phyloP scores from a whole-genome alignment of 2,113 vertebrate species.

The Mesoclemmys tuberculata region DNA sequence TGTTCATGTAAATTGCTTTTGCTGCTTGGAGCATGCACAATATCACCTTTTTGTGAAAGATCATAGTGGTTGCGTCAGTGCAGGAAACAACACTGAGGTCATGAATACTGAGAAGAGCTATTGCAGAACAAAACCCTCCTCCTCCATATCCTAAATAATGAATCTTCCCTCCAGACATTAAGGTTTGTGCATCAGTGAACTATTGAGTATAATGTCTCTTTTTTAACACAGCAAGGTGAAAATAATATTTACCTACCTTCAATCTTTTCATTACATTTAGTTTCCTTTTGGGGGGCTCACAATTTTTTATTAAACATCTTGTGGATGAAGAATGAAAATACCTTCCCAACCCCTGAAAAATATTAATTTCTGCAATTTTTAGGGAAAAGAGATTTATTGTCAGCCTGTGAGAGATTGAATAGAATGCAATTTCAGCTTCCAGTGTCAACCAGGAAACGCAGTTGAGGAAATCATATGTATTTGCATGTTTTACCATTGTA shows the following conservation, averaged over 20 bases:
- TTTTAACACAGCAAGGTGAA: not conserved
- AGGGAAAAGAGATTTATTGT: conserved; percentile 12
- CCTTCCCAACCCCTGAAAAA: conserved; percentile 16
- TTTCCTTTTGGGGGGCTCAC: not conserved
- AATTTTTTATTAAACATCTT: conserved; percentile 8
- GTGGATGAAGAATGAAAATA: not conserved
- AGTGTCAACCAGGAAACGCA: not conserved
- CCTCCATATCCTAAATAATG: conserved; percentile 16
- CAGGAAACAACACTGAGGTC: conserved; percentile 14
- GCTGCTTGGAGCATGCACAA: not conserved
- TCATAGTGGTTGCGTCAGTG: conserved; percentile 23
- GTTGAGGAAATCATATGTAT: not conserved
- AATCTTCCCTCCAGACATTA: conserved; percentile 26
- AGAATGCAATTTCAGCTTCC: not conserved
- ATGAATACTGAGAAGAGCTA: not conserved
- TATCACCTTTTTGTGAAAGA: conserved; percentile 20
- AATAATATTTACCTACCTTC: not conserved
- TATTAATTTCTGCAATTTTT: not conserved
- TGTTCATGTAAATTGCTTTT: not conserved
- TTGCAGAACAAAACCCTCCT: not conserved
- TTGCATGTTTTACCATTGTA: not conserved
- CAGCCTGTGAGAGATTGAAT: not conserved
- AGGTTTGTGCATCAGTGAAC: not conserved
- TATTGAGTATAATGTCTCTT: not conserved
- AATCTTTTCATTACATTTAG: not conserved